These are phyloP conservation scores for Dasypolia templi DNA, from an alignment of 2,888 invertebrate genomes.

Conservation along the genomic window DNA sequence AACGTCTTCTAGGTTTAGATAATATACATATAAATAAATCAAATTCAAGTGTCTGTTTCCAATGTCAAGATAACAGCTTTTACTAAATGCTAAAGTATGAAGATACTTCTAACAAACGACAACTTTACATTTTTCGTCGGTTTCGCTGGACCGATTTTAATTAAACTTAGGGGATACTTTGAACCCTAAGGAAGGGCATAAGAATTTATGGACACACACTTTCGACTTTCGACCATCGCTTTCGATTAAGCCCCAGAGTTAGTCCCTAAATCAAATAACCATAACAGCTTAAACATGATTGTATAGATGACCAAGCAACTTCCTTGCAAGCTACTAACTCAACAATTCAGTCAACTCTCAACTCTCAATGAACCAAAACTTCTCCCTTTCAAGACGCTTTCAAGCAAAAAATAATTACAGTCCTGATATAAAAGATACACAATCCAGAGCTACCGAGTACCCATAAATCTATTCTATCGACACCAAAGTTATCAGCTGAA, in stretches of 20 bases:
- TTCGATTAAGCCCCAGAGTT: background rate
- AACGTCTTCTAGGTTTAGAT: too few relatives aligned
- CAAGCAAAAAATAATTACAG: slow-evolving; percentile 51
- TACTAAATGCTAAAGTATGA: too few relatives aligned
- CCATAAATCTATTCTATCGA: slow-evolving; percentile 61
- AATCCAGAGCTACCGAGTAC: slow-evolving; percentile 32
- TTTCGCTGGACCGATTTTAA: too few relatives aligned
- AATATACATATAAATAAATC: too few relatives aligned
- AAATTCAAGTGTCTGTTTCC: too few relatives aligned
- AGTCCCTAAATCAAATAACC: background rate
- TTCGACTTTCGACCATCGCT: background rate
- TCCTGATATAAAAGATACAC: slow-evolving; percentile 61
- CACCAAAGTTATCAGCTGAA: slow-evolving; percentile 58
- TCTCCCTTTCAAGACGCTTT: slow-evolving; percentile 11
- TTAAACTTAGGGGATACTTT: too few relatives aligned
- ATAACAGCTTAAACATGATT: background rate
- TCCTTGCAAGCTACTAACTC: background rate
- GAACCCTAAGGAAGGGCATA: too few relatives aligned
- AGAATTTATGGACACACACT: too few relatives aligned
- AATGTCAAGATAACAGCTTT: too few relatives aligned
- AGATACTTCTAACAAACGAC: too few relatives aligned
- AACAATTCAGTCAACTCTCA: background rate
- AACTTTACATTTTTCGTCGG: too few relatives aligned
- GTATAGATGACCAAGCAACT: background rate
- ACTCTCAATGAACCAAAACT: slow-evolving; percentile 23